A percentile compares a stretch with the other conserved stretches of the same genome.
These are phyloP conservation scores for Thelaira solivaga DNA, from an alignment of 2,888 invertebrate genomes.

Conservation along the genomic window DNA sequence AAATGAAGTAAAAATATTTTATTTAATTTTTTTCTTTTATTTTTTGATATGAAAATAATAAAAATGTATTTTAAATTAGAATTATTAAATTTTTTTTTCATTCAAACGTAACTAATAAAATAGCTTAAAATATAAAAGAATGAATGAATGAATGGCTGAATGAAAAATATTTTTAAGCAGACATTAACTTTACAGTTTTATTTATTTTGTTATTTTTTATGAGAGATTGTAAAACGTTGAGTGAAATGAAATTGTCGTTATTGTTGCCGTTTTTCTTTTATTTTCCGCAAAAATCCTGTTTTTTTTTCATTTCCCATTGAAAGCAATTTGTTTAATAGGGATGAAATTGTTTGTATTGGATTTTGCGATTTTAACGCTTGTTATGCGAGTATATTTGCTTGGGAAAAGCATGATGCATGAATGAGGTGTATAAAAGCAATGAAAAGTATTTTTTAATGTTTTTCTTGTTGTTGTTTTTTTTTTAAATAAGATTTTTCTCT, in stretches of 20 bases:
- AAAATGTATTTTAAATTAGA: conserved; percentile 58
- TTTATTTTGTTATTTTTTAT: too few relatives aligned
- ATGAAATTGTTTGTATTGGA: conserved; percentile 59
- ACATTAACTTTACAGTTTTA: conserved; percentile 47
- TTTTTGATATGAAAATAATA: conserved; percentile 54
- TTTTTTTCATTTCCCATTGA: conserved; percentile 31
- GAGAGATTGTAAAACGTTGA: conserved; percentile 49
- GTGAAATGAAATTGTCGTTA: conserved; percentile 40
- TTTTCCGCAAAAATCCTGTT: conserved; percentile 35
- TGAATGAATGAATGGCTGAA: neutral
- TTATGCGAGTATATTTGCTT: conserved; percentile 21
- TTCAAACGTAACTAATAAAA: conserved; percentile 37
- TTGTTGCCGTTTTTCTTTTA: conserved; percentile 32
- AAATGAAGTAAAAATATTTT: conserved; percentile 51
- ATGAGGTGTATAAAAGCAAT: conserved; percentile 52
- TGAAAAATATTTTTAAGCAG: conserved; percentile 50
- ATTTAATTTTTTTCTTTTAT: too few relatives aligned
- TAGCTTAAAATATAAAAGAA: neutral
- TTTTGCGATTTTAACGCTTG: conserved; percentile 53
- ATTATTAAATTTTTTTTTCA: conserved; percentile 58
- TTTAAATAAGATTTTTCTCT: conserved; percentile 26
- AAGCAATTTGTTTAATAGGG: conserved; percentile 61
- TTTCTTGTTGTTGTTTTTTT: conserved; percentile 46
- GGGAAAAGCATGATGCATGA: conserved; percentile 4
- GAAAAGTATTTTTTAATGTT: conserved; percentile 55